A percentile compares a stretch with the other conserved stretches of the same genome.
Evolutionary conservation across 1,140 invertebrate species (phyloP).

Genomic region (Latrodectus geometricus): DNA sequence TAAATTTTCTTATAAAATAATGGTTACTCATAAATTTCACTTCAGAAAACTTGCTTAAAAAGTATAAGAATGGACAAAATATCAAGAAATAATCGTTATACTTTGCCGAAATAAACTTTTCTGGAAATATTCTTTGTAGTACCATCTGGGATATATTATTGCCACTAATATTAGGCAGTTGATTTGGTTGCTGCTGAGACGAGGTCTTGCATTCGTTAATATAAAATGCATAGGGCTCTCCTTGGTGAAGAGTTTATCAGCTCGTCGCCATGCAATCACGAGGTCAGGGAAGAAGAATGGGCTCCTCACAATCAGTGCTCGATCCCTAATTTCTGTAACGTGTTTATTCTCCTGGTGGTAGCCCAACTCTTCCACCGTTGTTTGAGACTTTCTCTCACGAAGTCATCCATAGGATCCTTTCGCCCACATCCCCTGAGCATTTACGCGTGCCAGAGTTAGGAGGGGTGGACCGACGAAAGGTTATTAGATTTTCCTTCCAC

Average conservation of each 20-base stretch:
- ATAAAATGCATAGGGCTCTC: background rate
- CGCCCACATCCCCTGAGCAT: constrained; percentile 40
- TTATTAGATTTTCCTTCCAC: constrained; percentile 56
- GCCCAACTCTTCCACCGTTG: constrained; percentile 8
- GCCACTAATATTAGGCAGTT: too few relatives aligned
- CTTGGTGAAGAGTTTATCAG: background rate
- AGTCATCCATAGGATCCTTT: background rate
- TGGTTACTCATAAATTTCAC: too few relatives aligned
- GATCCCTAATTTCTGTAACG: constrained; percentile 51
- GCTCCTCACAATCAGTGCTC: constrained; percentile 26
- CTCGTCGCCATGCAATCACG: background rate
- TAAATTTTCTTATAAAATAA: too few relatives aligned
- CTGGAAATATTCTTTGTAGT: too few relatives aligned
- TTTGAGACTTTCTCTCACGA: constrained; percentile 51
- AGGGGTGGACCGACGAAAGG: constrained; percentile 4
- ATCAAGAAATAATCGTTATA: too few relatives aligned
- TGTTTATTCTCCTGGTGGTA: constrained; percentile 50
- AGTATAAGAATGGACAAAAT: too few relatives aligned
- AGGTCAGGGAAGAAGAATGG: background rate
- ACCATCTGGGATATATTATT: too few relatives aligned
- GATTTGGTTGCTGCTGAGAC: too few relatives aligned
- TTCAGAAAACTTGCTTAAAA: too few relatives aligned
- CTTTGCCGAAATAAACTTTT: too few relatives aligned
- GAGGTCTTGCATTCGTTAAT: background rate
- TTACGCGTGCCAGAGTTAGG: background rate